These are phyloP conservation scores for Chydorus sphaericus DNA, from an alignment of 2,888 invertebrate species.

Conservation along the genomic window DNA sequence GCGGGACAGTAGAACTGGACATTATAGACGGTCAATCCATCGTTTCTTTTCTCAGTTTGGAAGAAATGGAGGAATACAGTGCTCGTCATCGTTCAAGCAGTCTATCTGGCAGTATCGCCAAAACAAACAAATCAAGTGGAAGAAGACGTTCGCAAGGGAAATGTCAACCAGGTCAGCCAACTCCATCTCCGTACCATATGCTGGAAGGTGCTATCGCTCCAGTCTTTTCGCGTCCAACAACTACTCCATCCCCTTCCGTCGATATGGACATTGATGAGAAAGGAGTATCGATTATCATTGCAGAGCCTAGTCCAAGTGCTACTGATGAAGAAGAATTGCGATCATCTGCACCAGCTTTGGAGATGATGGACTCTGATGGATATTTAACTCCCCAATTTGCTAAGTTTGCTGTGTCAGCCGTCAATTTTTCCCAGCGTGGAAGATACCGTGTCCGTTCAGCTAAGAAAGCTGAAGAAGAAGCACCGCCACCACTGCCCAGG, in stretches of 20 bases:
- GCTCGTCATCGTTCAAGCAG: neutral
- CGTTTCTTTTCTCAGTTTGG: neutral
- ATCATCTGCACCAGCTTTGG: neutral
- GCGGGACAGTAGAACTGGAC: neutral
- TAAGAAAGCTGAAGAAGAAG: neutral
- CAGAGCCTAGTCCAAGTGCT: neutral
- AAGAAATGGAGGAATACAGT: neutral
- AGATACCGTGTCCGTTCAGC: too few species aligned
- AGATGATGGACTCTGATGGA: neutral
- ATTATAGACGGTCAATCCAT: neutral
- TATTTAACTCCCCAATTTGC: neutral
- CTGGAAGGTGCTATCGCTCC: too few species aligned
- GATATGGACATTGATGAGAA: too few species aligned
- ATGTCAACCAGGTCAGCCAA: too few species aligned
- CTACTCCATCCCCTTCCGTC: too few species aligned
- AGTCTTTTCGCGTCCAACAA: too few species aligned
- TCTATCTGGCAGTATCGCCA: slow-evolving; percentile 19
- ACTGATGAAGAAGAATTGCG: neutral
- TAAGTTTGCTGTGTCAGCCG: neutral
- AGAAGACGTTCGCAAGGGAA: too few species aligned
- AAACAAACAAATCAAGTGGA: slow-evolving; percentile 25
- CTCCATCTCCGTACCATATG: too few species aligned
- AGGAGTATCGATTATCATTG: neutral
- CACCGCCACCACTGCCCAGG: too few species aligned
- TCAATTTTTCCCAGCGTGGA: neutral